Conservation (phyloP, 2,888 invertebrate species). For the Hypomecis punctinalis region DNA sequence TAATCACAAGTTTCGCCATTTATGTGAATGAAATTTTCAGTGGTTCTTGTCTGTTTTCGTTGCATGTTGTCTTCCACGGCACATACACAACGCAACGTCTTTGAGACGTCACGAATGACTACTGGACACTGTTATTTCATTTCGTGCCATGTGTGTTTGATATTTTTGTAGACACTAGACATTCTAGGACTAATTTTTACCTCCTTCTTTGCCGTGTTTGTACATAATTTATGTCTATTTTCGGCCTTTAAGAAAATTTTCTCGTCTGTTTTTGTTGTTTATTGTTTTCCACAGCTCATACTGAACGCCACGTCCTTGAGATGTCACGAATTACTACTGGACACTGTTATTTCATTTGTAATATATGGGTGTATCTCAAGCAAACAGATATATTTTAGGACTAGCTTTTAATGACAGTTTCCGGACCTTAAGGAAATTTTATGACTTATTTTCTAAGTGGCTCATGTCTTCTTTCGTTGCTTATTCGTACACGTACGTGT, state of each 20-base stretch:
- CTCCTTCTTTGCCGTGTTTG: too few species aligned
- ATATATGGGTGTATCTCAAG: background rate
- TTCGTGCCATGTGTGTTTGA: too few species aligned
- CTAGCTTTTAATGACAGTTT: too few species aligned
- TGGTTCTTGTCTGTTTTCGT: background rate
- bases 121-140: background rate
- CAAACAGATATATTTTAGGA: too few species aligned
- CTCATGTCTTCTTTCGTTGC: background rate
- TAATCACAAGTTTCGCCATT: too few species aligned
- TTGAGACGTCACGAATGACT: constrained; percentile 10
- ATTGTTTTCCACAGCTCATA: constrained; percentile 18
- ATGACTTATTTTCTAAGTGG: too few species aligned
- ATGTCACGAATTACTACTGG: background rate
- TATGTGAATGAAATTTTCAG: too few species aligned
- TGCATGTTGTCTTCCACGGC: constrained; percentile 8
- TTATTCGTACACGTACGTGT: constrained; percentile 12
- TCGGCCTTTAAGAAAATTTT: too few species aligned
- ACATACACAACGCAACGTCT: constrained; percentile 18
- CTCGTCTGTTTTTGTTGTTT: background rate
- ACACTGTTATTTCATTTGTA: background rate
- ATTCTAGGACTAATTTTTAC: too few species aligned
- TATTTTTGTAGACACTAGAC: too few species aligned
- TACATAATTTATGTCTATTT: too few species aligned
- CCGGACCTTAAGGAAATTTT: too few species aligned
- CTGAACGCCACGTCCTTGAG: constrained; percentile 17